Evolutionary conservation across 2,888 invertebrate species (phyloP).

Genomic region (Rotaria socialis): DNA sequence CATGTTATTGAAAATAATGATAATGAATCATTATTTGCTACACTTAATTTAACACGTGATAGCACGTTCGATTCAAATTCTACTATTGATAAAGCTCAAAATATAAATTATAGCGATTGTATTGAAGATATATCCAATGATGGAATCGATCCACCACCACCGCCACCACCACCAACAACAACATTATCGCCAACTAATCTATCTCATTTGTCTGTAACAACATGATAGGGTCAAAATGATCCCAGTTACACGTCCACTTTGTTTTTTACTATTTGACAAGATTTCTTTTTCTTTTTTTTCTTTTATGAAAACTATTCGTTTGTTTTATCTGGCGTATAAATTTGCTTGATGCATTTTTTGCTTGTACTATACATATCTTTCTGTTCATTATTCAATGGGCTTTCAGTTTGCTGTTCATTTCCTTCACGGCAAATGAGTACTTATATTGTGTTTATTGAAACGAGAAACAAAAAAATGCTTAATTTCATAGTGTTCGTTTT

Average conservation of each 20-base stretch:
- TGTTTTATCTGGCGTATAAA: not conserved
- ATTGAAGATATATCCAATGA: slow-evolving; percentile 12
- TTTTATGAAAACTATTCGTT: not conserved
- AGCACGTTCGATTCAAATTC: not conserved
- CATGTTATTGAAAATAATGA: not conserved
- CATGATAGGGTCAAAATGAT: not conserved
- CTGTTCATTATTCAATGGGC: not conserved
- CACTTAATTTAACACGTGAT: not conserved
- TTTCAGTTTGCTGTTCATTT: not conserved
- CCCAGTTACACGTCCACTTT: not conserved
- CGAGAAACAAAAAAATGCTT: not conserved
- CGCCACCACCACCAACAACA: not conserved
- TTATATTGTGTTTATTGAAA: not conserved
- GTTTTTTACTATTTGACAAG: not conserved
- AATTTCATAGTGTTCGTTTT: not conserved
- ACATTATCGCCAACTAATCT: not conserved
- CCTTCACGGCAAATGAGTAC: not conserved
- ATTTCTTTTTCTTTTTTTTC: not conserved
- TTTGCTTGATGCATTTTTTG: not conserved
- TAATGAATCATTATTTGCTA: not conserved
- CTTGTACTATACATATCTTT: not conserved
- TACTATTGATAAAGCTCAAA: not conserved
- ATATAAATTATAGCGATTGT: not conserved
- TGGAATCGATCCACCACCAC: not conserved
- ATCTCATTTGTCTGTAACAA: not conserved